These are phyloP conservation scores for Whitmania pigra DNA, from an alignment of 1,140 invertebrate species.

Conservation along the genomic window DNA sequence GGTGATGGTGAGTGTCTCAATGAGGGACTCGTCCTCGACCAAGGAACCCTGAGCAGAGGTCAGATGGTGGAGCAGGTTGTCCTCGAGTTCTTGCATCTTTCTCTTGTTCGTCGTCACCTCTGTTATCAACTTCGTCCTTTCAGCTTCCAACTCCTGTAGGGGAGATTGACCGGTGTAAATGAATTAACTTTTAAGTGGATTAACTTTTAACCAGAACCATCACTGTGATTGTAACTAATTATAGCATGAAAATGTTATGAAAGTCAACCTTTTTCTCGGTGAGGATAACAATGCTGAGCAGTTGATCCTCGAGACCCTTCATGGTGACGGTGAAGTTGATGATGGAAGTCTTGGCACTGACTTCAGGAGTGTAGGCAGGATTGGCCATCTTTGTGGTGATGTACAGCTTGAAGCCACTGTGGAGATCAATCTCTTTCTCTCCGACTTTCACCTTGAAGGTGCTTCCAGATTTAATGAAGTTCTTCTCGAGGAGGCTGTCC, in stretches of 20 bases:
- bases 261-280: conserved; percentile 68
- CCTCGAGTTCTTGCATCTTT: conserved; percentile 87
- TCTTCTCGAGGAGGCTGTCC: conserved; percentile 90
- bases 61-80: conserved; percentile 73
- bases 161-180: not conserved
- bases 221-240: not conserved
- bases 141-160: conserved; percentile 66
- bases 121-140: conserved; percentile 80
- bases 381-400: conserved; percentile 91
- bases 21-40: conserved; percentile 87
- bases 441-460: conserved; percentile 87
- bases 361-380: conserved; percentile 88
- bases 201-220: not conserved
- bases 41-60: conserved; percentile 82
- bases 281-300: conserved; percentile 74
- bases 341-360: conserved; percentile 87
- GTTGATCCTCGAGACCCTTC: conserved; percentile 86
- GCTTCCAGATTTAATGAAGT: conserved; percentile 91
- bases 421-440: conserved; percentile 89
- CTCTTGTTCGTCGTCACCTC: conserved; percentile 88
- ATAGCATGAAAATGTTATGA: not conserved
- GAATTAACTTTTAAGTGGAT: not conserved
- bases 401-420: conserved; percentile 86
- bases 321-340: conserved; percentile 96
- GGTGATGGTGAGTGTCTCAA: conserved; percentile 79